Conservation (phyloP, 1,140 invertebrate genomes). For the Drosophila subpulchrella region DNA sequence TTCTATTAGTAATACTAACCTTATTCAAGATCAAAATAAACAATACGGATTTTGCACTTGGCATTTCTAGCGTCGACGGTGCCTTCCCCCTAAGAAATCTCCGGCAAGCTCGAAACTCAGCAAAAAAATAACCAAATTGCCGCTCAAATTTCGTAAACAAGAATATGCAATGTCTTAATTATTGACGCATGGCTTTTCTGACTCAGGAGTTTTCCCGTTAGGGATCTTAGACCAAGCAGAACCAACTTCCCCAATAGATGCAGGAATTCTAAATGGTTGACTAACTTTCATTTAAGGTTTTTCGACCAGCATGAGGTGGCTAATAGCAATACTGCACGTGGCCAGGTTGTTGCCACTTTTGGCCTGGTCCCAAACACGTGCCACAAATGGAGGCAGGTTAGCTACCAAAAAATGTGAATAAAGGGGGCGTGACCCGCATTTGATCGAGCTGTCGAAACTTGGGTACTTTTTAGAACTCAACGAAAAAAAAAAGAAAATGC, state of each 20-base stretch:
- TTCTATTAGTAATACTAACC: conserved; percentile 14
- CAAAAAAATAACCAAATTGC: conserved; percentile 59
- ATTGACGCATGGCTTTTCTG: conserved; percentile 55
- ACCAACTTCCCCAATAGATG: conserved; percentile 21
- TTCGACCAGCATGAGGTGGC: conserved; percentile 28
- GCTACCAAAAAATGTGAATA: conserved; percentile 7
- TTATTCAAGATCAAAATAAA: conserved; percentile 35
- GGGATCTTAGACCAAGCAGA: conserved; percentile 15
- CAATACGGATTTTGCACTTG: conserved; percentile 20
- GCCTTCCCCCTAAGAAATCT: conserved; percentile 27
- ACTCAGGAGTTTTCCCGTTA: conserved; percentile 35
- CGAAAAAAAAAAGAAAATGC: conserved; percentile 20
- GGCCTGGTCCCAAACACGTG: conserved; percentile 48
- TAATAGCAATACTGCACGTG: conserved; percentile 42
- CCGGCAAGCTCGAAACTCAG: conserved; percentile 42
- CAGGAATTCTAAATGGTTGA: conserved; percentile 28
- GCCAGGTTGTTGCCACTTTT: conserved; percentile 32
- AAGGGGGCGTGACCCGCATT: conserved; percentile 73
- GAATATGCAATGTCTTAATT: conserved; percentile 69
- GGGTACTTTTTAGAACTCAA: conserved; percentile 3
- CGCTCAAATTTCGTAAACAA: conserved; percentile 75
- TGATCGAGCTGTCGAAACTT: conserved; percentile 14
- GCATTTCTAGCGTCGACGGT: conserved; percentile 19
- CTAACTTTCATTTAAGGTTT: conserved; percentile 29
- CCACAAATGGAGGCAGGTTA: conserved; percentile 47